Conservation (phyloP, 1,140 invertebrate species). For the Pogonomyrmex barbatus region DNA sequence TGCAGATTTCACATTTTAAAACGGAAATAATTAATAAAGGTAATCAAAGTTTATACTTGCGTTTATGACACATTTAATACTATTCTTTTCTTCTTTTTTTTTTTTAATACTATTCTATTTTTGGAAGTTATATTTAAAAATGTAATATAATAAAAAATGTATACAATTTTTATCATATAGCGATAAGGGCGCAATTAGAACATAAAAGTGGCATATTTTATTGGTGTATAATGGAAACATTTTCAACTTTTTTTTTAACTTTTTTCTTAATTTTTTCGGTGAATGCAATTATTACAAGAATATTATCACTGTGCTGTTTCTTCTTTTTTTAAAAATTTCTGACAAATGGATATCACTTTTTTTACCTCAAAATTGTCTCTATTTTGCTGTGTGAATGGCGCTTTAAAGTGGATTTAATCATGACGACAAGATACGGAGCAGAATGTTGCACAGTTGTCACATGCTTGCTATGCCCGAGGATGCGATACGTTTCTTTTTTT, state of each 20-base stretch:
- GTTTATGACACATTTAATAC: not conserved
- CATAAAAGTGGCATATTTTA: not conserved
- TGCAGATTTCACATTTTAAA: not conserved
- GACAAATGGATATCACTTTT: not conserved
- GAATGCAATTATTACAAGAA: not conserved
- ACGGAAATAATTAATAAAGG: not conserved
- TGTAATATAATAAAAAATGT: not conserved
- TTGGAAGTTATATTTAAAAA: not conserved
- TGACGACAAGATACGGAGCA: slow-evolving; percentile 56
- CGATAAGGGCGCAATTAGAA: not conserved
- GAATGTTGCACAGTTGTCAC: slow-evolving; percentile 66
- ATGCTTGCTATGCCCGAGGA: slow-evolving; percentile 19
- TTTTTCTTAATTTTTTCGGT: not conserved
- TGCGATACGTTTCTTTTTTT: slow-evolving; percentile 37
- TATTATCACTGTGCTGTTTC: not conserved
- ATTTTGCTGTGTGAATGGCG: slow-evolving; percentile 30
- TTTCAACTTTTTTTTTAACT: not conserved
- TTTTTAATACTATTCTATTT: too few species aligned
- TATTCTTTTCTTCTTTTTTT: too few species aligned
- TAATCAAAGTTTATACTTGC: not conserved
- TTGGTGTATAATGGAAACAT: not conserved
- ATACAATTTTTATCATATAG: not conserved
- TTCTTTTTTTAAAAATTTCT: not conserved
- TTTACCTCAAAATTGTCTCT: not conserved
- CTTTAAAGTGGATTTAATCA: slow-evolving; percentile 29